phyloP scores from a whole-genome alignment of 2,888 invertebrate species.

The Agonopterix arenella region DNA sequence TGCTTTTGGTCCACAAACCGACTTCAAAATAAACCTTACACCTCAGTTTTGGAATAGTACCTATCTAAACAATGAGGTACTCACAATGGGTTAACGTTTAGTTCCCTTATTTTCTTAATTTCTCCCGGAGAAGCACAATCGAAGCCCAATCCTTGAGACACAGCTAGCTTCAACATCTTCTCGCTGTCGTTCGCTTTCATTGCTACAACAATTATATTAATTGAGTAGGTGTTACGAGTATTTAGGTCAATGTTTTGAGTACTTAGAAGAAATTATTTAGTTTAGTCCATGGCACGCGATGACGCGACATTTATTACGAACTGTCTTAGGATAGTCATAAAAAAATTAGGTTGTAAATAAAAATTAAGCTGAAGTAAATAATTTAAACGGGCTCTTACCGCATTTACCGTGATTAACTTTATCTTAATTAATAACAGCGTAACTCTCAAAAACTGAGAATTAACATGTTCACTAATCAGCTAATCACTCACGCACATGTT shows the following conservation, averaged over 20 bases:
- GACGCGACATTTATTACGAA: not conserved
- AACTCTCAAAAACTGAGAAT: not conserved
- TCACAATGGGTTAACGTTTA: conserved; percentile 25
- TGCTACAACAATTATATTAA: conserved; percentile 24
- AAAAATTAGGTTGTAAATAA: not conserved
- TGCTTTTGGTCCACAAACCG: no score
- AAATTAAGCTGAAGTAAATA: not conserved
- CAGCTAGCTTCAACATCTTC: conserved; percentile 28
- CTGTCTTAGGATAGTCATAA: not conserved
- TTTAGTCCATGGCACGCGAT: no score
- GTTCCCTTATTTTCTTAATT: conserved; percentile 25
- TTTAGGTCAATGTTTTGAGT: not conserved
- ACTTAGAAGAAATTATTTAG: no score
- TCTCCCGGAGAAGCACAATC: conserved; percentile 39
- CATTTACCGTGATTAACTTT: no score
- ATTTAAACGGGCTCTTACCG: no score
- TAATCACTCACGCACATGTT: no score
- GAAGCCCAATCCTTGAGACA: conserved; percentile 27
- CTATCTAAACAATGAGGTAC: conserved; percentile 5
- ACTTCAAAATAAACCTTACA: no score
- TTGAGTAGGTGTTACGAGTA: not conserved
- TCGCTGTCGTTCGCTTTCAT: conserved; percentile 36
- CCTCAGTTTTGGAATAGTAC: no score
- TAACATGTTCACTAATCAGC: not conserved
- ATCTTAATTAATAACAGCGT: not conserved